These are phyloP conservation scores for Onchidella celtica DNA, from an alignment of 2,888 invertebrate genomes.

Conservation along the genomic window DNA sequence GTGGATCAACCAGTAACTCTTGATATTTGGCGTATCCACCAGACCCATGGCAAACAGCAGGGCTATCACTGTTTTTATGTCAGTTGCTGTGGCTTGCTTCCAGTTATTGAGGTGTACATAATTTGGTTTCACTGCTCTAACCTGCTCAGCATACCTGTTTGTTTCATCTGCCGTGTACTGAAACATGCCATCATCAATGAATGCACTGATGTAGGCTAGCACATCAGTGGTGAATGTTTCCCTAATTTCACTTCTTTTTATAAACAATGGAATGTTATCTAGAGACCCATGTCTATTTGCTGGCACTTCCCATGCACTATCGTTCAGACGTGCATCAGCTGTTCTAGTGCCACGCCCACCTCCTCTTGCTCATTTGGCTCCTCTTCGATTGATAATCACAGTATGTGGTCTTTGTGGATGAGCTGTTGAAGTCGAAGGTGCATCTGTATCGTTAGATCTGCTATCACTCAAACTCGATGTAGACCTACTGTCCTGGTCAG, in stretches of 20 bases:
- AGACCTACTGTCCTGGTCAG: not conserved
- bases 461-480: not conserved
- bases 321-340: not conserved
- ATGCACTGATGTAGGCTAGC: not conserved
- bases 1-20: constrained; percentile 12
- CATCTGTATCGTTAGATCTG: not conserved
- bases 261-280: not conserved
- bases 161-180: not conserved
- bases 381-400: not conserved
- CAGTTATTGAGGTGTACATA: constrained; percentile 13
- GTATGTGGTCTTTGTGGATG: not conserved
- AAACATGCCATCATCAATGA: constrained; percentile 23
- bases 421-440: not conserved
- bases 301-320: constrained; percentile 6
- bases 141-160: constrained; percentile 15
- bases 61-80: constrained; percentile 28
- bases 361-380: not conserved
- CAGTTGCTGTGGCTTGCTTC: constrained; percentile 10
- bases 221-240: not conserved
- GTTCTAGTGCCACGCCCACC: constrained; percentile 8
- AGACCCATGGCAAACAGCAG: constrained; percentile 13
- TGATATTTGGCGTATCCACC: not conserved
- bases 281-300: not conserved
- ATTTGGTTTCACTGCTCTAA: constrained; percentile 2
- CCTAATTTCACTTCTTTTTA: not conserved